Base-by-base conservation (phyloP, 2,113 vertebrate species). In the Strigops habroptila region DNA sequence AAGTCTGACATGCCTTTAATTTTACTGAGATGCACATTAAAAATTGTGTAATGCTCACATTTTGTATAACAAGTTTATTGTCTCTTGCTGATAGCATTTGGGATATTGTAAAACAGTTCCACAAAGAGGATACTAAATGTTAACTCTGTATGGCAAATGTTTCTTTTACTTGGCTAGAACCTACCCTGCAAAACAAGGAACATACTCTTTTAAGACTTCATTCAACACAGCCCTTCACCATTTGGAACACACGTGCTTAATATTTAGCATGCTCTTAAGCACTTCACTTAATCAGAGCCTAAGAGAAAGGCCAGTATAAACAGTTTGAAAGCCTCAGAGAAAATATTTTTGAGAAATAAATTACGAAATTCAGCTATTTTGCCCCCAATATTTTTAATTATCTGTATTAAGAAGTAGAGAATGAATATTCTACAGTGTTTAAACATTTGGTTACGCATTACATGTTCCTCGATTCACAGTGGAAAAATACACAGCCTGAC, bases 1-100 rank as follows among this genome's bases (percentile, higher is more conserved):
- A 81, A 91, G 37, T 75, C 46, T 96, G 96, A 92, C 90, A 71
- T 74, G 96, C 59, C 76, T 95, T 93, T 94, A 92, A 96, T 92
- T 96, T 97, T 86, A 94, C 86, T 41, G 35, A 80, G 71, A 81
- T 70, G 43, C 48, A 37, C 70, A 73, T 90, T 89, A 82, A 85
- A 93, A 90, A 65, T 86, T 90, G 73, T 71, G 17, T 82, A 76
- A 94, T 93, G 49, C 49, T 88, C 80, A 73, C 43, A 86, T 82
- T 95, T 96, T 68, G 8, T 74, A 31, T 44, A 94, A 83, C 9
- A 3, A 70, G 19, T 91, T 91, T 49, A 73, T 52, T 78, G 23
- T 53, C 28, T 44, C 51, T 46, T 48, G 25, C 23, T 48, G 55
- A 18, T 55, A 82, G 19, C 14, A 70, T 81, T 91, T 64, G 19